These are phyloP conservation scores for Nymphalis c-album DNA, from an alignment of 2,888 invertebrate species.

Conservation along the genomic window DNA sequence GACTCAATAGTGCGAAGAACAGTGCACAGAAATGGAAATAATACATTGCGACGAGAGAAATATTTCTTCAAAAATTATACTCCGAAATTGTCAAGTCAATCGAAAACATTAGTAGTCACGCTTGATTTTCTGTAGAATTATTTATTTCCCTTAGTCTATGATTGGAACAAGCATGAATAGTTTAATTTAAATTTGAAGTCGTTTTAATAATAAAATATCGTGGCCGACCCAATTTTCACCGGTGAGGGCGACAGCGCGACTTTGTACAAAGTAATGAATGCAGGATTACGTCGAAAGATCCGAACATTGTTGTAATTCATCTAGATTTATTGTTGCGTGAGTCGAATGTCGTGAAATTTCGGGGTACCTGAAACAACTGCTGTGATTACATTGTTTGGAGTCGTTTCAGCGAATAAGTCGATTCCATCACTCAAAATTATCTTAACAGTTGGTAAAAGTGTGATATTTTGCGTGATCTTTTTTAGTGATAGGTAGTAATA, in stretches of 20 bases:
- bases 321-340: constrained; percentile 73
- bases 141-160: no score
- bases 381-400: constrained; percentile 33
- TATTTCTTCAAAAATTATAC: no score
- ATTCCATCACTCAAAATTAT: constrained; percentile 20
- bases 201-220: constrained; percentile 30
- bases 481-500: not conserved
- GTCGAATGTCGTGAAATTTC: constrained; percentile 54
- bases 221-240: constrained; percentile 49
- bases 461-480: not conserved
- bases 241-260: constrained; percentile 49
- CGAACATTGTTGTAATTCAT: constrained; percentile 74
- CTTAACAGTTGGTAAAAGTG: not conserved
- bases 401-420: constrained; percentile 6
- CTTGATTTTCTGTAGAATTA: no score
- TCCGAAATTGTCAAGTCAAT: no score
- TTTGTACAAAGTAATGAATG: constrained; percentile 62
- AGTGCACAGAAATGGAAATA: no score
- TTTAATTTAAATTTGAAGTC: constrained; percentile 32
- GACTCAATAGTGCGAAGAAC: no score
- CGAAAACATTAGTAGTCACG: no score
- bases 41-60: no score
- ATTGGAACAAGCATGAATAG: constrained; percentile 1
- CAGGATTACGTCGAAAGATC: constrained; percentile 64
- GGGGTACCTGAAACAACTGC: constrained; percentile 36